Conservation (phyloP, 2,888 invertebrate species). For the Siphonodentalium dalli region DNA sequence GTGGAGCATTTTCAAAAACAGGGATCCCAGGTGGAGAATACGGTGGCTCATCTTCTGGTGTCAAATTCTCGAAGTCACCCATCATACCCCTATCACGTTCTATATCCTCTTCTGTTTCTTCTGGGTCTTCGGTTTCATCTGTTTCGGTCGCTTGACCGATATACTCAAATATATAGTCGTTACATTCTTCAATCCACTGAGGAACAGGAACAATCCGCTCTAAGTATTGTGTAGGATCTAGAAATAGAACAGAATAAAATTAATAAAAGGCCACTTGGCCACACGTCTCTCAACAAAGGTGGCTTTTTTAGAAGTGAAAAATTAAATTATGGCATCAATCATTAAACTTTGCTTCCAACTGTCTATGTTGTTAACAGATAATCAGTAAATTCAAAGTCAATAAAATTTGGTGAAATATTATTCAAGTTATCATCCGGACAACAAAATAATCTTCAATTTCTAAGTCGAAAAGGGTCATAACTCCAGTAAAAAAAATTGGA, state of each 20-base stretch:
- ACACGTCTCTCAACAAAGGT: no score
- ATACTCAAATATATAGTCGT: constrained; percentile 27
- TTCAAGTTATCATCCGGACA: no score
- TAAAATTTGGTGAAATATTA: no score
- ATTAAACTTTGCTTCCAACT: no score
- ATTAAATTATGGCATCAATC: constrained; percentile 9
- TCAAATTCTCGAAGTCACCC: constrained; percentile 1
- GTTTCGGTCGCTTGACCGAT: constrained; percentile 16
- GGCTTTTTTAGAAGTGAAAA: no score
- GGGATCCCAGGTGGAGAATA: constrained; percentile 8
- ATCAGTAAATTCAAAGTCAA: no score
- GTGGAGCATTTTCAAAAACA: background rate
- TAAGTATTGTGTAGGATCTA: constrained; percentile 27
- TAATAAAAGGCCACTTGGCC: no score
- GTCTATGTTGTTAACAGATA: no score
- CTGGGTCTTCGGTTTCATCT: constrained; percentile 1
- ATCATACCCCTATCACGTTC: background rate
- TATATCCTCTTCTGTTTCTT: background rate
- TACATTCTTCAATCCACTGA: constrained; percentile 28
- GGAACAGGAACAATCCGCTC: constrained; percentile 23
- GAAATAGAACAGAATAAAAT: no score
- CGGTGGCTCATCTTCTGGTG: constrained; percentile 1
- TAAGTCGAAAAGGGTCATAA: no score
- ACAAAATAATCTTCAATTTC: constrained; percentile 15
- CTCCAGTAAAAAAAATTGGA: no score